Evolutionary conservation across 2,888 invertebrate species (phyloP).

Genomic region (Drosophila melanosoma): DNA sequence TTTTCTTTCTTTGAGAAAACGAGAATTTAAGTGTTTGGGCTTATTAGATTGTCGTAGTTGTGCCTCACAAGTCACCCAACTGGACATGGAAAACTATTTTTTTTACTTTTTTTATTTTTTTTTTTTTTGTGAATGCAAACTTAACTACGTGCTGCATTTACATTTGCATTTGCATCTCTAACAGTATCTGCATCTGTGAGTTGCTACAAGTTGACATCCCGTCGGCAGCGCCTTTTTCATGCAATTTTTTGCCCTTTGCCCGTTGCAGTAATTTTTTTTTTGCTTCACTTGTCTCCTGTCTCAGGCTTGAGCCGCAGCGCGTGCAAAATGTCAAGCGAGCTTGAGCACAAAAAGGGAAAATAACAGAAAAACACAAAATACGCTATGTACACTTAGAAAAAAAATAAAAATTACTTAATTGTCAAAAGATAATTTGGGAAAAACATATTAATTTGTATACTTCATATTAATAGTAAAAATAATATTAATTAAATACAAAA

Average conservation of each 20-base stretch:
- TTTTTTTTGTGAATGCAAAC: background rate
- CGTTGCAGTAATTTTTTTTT: constrained; percentile 17
- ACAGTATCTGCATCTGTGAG: constrained; percentile 6
- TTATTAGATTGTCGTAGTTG: constrained; percentile 17
- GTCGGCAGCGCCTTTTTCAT: constrained; percentile 45
- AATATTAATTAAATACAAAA: background rate
- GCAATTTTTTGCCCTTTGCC: constrained; percentile 60
- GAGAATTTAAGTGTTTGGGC: background rate
- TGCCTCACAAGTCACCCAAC: constrained; percentile 25
- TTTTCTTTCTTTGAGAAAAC: background rate
- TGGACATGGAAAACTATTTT: constrained; percentile 29
- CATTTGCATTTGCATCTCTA: constrained; percentile 33
- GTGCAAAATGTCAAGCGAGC: constrained; percentile 63
- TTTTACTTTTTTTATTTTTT: too few species aligned
- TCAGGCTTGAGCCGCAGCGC: constrained; percentile 32
- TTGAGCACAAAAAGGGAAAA: constrained; percentile 2
- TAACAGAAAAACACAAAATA: constrained; percentile 8
- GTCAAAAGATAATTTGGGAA: background rate
- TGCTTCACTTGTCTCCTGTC: constrained; percentile 5
- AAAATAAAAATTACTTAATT: background rate
- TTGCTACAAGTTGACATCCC: constrained; percentile 24
- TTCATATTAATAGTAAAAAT: background rate
- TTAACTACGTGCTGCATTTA: constrained; percentile 48
- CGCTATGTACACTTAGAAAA: constrained; percentile 3
- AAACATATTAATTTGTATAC: background rate